A percentile compares a stretch with the other conserved stretches of the same genome.
phyloP scores from a whole-genome alignment of 1,140 invertebrate genomes.

The Argopecten irradians region DNA sequence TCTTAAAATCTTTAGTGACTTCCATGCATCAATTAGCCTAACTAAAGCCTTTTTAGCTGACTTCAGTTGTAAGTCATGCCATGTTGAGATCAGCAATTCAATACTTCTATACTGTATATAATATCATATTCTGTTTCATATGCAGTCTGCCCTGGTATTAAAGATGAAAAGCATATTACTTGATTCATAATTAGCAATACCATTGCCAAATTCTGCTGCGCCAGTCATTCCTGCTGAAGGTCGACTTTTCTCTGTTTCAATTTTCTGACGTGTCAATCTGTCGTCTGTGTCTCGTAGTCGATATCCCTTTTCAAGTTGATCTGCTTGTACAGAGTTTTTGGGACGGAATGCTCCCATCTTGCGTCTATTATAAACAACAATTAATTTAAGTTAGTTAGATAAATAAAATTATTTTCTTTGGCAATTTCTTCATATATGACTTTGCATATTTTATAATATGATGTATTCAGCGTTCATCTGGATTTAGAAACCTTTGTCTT shows the following conservation, averaged over 20 bases:
- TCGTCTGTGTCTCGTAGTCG: conserved; percentile 95
- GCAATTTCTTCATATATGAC: too few species aligned
- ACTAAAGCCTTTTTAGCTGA: conserved; percentile 34
- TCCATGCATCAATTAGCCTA: conserved; percentile 35
- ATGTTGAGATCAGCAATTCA: background rate
- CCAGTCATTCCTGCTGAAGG: conserved; percentile 48
- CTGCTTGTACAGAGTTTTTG: conserved; percentile 77
- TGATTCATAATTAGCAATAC: conserved; percentile 33
- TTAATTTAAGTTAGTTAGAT: background rate
- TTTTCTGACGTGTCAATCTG: conserved; percentile 91
- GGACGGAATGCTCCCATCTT: conserved; percentile 90
- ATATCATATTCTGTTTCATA: background rate
- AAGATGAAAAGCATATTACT: conserved; percentile 23
- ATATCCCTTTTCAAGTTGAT: conserved; percentile 83
- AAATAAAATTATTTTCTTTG: background rate
- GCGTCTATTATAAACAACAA: conserved; percentile 79
- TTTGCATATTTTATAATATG: background rate
- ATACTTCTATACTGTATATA: background rate
- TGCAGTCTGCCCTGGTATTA: background rate
- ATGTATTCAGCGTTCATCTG: background rate
- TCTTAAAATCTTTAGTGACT: too few species aligned
- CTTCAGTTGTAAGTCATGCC: too few species aligned
- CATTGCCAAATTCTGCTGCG: conserved; percentile 51
- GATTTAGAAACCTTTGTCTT: background rate
- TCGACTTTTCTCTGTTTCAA: conserved; percentile 38